Percentiles rank a stretch among this genome's conserved stretches.
phyloP scores from a whole-genome alignment of 2,888 invertebrate species.

The Hypselothyrea guttata region DNA sequence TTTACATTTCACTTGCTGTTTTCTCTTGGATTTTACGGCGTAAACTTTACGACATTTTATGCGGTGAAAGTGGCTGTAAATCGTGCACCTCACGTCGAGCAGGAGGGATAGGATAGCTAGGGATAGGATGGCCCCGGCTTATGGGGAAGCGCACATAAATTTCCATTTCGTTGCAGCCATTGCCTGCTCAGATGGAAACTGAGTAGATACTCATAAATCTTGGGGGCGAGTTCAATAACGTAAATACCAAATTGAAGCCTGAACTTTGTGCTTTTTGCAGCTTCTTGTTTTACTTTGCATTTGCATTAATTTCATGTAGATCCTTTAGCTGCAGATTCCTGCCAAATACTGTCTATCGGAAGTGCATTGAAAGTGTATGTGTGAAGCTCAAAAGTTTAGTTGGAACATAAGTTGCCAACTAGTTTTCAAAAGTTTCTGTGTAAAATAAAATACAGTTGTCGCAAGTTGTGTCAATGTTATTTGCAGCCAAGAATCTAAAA shows the following conservation, averaged over 20 bases:
- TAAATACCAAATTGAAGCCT: conserved; percentile 65
- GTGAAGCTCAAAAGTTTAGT: no score
- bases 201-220: conserved; percentile 74
- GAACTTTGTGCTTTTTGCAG: conserved; percentile 31
- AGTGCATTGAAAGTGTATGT: conserved; percentile 59
- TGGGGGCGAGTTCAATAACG: conserved; percentile 65
- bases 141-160: conserved; percentile 59
- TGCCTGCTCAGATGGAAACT: conserved; percentile 66
- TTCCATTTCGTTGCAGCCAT: conserved; percentile 75
- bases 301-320: conserved; percentile 51
- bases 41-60: conserved; percentile 70
- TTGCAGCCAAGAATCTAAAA: no score
- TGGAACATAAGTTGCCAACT: background rate
- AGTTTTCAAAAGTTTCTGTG: background rate
- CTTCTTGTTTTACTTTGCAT: conserved; percentile 30
- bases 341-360: conserved; percentile 34
- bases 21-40: conserved; percentile 53
- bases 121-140: conserved; percentile 35
- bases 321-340: conserved; percentile 25
- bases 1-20: conserved; percentile 62
- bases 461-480: no score
- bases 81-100: conserved; percentile 22
- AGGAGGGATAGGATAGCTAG: background rate
- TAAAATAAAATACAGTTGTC: background rate
- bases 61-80: conserved; percentile 71